Percentiles rank a stretch among this genome's conserved stretches.
phyloP scores from a whole-genome alignment of 2,888 invertebrate species.

The Stratiomys singularior region DNA sequence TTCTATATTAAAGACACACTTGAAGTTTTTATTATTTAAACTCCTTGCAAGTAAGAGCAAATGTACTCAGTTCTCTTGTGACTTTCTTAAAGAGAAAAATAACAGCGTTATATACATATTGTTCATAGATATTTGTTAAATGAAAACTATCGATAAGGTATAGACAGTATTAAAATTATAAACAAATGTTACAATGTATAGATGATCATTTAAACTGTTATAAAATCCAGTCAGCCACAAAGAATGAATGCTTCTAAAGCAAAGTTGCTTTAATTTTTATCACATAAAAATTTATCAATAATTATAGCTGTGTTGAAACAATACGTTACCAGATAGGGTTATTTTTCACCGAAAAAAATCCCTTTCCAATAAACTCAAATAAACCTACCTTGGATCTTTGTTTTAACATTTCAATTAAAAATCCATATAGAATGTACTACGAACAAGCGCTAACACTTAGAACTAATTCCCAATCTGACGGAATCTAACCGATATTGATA shows the following conservation, averaged over 20 bases:
- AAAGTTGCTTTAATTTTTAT: background rate
- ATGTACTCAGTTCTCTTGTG: conserved; percentile 21
- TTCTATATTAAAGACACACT: conserved; percentile 4
- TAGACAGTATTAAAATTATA: conserved; percentile 17
- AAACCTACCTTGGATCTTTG: background rate
- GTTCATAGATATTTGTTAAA: background rate
- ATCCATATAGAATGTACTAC: no score
- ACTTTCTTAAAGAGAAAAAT: background rate
- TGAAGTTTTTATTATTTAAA: conserved; percentile 19
- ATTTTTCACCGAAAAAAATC: background rate
- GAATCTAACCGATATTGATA: no score
- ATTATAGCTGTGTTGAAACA: background rate
- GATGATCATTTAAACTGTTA: background rate
- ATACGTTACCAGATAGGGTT: background rate
- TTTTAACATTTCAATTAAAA: no score
- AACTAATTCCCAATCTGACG: no score
- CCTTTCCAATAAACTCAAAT: background rate
- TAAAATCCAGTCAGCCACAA: background rate
- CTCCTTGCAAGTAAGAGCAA: background rate
- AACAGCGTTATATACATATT: background rate
- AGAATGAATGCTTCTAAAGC: background rate
- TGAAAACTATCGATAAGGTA: conserved; percentile 1
- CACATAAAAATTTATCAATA: background rate
- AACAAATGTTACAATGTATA: background rate
- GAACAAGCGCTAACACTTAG: no score